Percentiles rank a stretch among this genome's conserved stretches.
Evolutionary conservation across 2,797 vertebrate genomes (phyloP).

Genomic region (Kryptolebias ocellatus): DNA sequence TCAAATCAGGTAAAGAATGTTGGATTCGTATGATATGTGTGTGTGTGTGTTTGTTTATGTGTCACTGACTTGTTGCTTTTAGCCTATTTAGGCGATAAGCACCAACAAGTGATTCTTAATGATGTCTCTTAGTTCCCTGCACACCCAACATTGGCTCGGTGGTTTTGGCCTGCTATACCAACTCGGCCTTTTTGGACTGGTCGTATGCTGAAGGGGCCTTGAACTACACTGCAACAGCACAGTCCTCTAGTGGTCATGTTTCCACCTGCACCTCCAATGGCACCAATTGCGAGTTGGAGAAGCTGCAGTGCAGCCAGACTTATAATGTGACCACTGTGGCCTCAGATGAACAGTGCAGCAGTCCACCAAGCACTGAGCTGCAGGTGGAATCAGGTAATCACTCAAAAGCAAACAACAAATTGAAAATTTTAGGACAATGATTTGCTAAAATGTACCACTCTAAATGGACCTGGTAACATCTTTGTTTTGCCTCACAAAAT

Average conservation of each 20-base stretch:
- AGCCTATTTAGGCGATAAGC: not conserved
- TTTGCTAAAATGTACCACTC: not conserved
- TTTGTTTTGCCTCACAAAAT: too few species aligned
- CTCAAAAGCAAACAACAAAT: not conserved
- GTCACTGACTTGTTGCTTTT: not conserved
- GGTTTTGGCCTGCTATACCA: constrained; percentile 73
- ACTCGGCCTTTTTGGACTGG: constrained; percentile 73
- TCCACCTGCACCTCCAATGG: constrained; percentile 68
- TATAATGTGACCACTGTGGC: constrained; percentile 70
- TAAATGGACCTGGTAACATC: too few species aligned
- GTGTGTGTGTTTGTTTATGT: not conserved
- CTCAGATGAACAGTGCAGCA: constrained; percentile 68
- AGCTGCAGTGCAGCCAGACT: constrained; percentile 71
- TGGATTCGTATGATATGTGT: not conserved
- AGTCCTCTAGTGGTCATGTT: constrained; percentile 8
- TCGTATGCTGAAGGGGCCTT: constrained; percentile 45
- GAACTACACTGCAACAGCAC: constrained; percentile 67
- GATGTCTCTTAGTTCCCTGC: constrained; percentile 77
- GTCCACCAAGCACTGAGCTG: constrained; percentile 55
- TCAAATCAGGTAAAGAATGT: constrained; percentile 74
- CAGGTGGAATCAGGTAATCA: constrained; percentile 62
- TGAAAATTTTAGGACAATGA: not conserved
- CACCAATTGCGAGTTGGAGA: constrained; percentile 74
- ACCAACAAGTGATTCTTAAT: not conserved
- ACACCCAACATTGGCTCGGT: constrained; percentile 55